phyloP scores from a whole-genome alignment of 2,113 vertebrate species.

The Mormoops blainvillei region DNA sequence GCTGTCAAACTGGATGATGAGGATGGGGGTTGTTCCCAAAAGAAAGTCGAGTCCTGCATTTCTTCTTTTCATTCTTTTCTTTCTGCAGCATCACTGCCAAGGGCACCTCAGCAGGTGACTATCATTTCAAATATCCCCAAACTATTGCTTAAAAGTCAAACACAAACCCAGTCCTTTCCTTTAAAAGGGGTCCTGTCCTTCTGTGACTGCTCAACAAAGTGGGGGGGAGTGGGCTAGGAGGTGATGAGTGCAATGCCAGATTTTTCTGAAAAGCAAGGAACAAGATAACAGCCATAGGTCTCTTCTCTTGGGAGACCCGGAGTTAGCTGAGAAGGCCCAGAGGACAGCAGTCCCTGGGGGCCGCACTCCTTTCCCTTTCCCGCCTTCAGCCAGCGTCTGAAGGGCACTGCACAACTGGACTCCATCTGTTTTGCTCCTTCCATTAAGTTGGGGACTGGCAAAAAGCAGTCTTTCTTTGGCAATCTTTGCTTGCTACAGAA shows the following conservation, averaged over 20 bases:
- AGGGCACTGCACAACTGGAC: neutral
- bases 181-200: neutral
- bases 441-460: conserved; percentile 27
- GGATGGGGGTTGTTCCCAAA: neutral
- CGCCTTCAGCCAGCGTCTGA: neutral
- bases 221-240: neutral
- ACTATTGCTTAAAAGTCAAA: conserved; percentile 1
- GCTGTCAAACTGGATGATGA: neutral
- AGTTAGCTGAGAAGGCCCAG: neutral
- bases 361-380: neutral
- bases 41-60: neutral
- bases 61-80: neutral
- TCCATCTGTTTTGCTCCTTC: conserved; percentile 36
- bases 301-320: neutral
- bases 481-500: neutral
- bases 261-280: neutral
- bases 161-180: neutral
- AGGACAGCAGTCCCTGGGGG: neutral
- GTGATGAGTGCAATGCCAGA: neutral
- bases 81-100: neutral
- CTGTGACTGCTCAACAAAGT: neutral
- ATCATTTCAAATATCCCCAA: neutral
- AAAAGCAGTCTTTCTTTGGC: neutral
- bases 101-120: neutral
- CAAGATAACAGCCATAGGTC: neutral